These are phyloP conservation scores for Apostichopus californicus DNA, from an alignment of 35 echinoderm and acorn worm genomes.

Conservation along the genomic window DNA sequence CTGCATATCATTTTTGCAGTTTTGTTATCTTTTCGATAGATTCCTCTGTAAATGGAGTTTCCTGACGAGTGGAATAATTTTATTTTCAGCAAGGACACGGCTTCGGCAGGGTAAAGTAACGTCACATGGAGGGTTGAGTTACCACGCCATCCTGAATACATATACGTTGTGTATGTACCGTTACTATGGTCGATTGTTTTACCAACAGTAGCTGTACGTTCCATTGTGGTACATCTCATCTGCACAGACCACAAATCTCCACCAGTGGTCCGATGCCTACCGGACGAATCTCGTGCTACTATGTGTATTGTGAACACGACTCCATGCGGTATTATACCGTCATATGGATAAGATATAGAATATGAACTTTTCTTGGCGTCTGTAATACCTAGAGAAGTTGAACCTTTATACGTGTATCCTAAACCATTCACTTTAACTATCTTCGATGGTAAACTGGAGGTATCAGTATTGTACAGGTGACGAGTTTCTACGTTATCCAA, in stretches of 20 bases:
- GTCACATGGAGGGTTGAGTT: conserved; percentile 2
- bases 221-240: not conserved
- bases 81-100: not conserved
- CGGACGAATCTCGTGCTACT: not conserved
- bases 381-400: conserved; percentile 6
- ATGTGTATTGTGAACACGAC: not conserved
- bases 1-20: not conserved
- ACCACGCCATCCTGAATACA: conserved; percentile 7
- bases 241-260: not conserved
- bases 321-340: not conserved
- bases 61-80: not conserved
- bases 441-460: not conserved
- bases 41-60: not conserved
- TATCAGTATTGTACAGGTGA: not conserved
- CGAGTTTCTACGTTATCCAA: not conserved
- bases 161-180: not conserved
- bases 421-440: not conserved
- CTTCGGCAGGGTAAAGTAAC: not conserved
- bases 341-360: not conserved
- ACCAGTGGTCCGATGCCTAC: not conserved
- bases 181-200: conserved; percentile 2
- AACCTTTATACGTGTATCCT: not conserved
- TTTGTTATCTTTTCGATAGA: conserved; percentile 20
- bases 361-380: not conserved
- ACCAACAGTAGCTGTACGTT: not conserved